Base-by-base conservation (phyloP, 2,888 invertebrate genomes). In the Noctuana brunneofusca region DNA sequence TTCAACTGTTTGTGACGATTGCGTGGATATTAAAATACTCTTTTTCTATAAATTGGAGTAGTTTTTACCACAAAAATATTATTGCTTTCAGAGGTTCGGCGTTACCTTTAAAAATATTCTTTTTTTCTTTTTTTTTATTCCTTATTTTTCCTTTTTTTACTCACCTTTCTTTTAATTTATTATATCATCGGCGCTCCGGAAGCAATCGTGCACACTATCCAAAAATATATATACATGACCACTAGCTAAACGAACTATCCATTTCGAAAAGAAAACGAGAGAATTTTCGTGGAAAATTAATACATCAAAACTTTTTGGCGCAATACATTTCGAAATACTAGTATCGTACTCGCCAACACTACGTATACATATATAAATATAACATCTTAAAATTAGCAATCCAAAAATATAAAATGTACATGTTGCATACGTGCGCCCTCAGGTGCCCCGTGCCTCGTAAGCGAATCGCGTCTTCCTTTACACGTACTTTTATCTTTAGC, bases 381-480 rank as follows among this genome's bases (percentile, higher is more conserved):
- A 91, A 89, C 89, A 87, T 91, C 91, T 90, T 91, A 91, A 91
- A 90, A 89, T 89, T 90, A 91, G 91, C 90, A 84, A 90, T 91
- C 91, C 91, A 91, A 91, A 91, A 91, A 91, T 91, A 91, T 89
- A 89, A 91, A 91, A 89, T 91, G 90, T 91, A 89, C 90, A 87
- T 85, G 85, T 86, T 85, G 87, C 87, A 82, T 86, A 83, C 83
- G 84, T 82, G 86, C 88, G 85, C 89, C 89, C 86, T 82, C 85
- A 79, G 86, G 83, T 83, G 82, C 78, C 76, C 74, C 74, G 74
- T 76, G 73, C 76, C 74, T 71, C 75, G 71, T 83, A 76, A 82
- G 83, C 80, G 81, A 79, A 75, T 71, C 75, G 69, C 79, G 75
- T 70, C 76, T 68, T 72, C 22, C 54, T 24, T 46, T 62, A 55